A percentile compares a stretch with the other conserved stretches of the same genome.
These are phyloP conservation scores for Chrosomus eos DNA, from an alignment of 2,797 vertebrate species.

Conservation along the genomic window DNA sequence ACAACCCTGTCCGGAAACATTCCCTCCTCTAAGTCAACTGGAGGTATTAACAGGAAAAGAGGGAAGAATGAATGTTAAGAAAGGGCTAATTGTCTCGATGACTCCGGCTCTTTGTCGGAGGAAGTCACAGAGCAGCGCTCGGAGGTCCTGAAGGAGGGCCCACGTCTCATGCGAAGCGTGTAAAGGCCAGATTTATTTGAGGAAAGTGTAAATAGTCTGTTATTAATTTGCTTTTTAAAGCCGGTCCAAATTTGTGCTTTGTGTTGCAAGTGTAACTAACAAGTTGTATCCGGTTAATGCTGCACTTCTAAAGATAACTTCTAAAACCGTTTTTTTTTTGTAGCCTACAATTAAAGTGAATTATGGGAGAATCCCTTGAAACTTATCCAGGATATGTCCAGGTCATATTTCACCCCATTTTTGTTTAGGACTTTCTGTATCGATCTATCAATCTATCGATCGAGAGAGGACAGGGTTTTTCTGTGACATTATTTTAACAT, in stretches of 20 bases:
- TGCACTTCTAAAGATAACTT: neutral
- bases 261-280: constrained; percentile 1
- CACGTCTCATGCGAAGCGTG: constrained; percentile 27
- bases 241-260: constrained; percentile 7
- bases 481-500: neutral
- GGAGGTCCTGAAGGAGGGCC: constrained; percentile 11
- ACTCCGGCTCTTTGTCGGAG: constrained; percentile 1
- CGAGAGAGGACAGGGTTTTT: too few species aligned
- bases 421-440: neutral
- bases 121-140: constrained; percentile 34
- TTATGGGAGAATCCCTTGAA: neutral
- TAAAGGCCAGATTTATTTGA: constrained; percentile 42
- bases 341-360: neutral
- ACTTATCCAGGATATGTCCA: neutral
- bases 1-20: constrained; percentile 54
- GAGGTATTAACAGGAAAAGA: constrained; percentile 54
- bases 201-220: constrained; percentile 44
- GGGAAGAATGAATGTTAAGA: constrained; percentile 38
- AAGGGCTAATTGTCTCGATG: constrained; percentile 25
- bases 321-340: neutral
- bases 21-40: constrained; percentile 35
- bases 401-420: neutral
- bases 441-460: too few species aligned
- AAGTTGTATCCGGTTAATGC: constrained; percentile 15
- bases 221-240: constrained; percentile 20